phyloP scores from a whole-genome alignment of 2,888 invertebrate species.

The Agrotis puta region DNA sequence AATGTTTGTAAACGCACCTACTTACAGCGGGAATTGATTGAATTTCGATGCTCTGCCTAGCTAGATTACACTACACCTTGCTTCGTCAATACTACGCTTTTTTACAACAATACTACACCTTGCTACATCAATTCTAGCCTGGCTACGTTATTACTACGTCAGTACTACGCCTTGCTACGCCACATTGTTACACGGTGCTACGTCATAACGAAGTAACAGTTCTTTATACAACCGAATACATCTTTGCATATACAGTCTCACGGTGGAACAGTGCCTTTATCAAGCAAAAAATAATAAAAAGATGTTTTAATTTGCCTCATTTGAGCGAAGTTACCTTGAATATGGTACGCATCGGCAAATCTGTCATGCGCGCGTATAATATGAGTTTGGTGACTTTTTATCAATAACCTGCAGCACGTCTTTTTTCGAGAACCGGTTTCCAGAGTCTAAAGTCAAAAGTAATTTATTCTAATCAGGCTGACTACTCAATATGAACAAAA shows the following conservation, averaged over 20 bases:
- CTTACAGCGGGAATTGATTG: no score
- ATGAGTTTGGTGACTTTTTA: background rate
- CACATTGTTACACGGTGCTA: no score
- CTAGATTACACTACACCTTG: no score
- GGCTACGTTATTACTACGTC: no score
- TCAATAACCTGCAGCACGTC: background rate
- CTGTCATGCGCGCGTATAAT: background rate
- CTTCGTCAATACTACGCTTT: no score
- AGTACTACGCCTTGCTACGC: conserved; percentile 1
- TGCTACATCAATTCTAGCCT: background rate
- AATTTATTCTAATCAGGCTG: no score
- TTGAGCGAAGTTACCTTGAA: conserved; percentile 23
- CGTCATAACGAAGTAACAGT: background rate
- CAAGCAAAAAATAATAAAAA: background rate
- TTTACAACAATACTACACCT: no score
- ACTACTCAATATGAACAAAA: background rate
- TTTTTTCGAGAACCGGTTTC: background rate
- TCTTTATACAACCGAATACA: background rate
- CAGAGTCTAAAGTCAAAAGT: no score
- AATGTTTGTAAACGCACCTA: no score
- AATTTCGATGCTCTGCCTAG: no score
- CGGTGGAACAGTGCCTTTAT: background rate
- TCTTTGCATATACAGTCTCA: no score
- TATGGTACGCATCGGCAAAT: conserved; percentile 1
- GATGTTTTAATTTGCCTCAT: background rate